Evolutionary conservation across 2,113 vertebrate genomes (phyloP).

Genomic region (Dasyprocta punctata): DNA sequence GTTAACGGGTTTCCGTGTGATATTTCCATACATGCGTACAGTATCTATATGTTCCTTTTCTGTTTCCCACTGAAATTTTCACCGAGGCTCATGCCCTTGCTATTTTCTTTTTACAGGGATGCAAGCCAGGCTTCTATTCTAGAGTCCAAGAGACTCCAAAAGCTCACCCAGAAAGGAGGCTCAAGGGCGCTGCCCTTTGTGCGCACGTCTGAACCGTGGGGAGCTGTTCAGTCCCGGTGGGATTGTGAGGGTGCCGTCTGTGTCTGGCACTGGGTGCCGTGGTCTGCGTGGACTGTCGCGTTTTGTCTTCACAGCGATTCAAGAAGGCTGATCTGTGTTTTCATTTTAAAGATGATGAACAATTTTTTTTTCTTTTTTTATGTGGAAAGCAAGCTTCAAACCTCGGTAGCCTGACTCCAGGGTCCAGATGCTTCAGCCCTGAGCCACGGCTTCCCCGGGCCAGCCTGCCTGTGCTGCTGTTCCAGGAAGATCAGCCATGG

Average conservation of each 20-base stretch:
- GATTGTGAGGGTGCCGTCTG: neutral
- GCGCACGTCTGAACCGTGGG: neutral
- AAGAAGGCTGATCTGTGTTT: neutral
- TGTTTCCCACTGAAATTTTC: conserved; percentile 7
- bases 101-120: neutral
- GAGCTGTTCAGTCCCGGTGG: neutral
- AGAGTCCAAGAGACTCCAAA: neutral
- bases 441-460: neutral
- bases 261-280: neutral
- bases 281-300: neutral
- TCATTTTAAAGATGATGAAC: neutral
- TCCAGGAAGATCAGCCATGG: fast-evolving
- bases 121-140: neutral
- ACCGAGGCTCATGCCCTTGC: neutral
- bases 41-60: neutral
- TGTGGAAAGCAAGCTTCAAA: neutral
- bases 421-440: neutral
- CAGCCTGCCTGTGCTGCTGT: neutral
- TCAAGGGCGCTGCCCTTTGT: neutral
- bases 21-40: neutral
- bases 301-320: neutral
- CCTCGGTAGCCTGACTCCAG: neutral
- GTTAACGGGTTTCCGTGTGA: neutral
- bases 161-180: neutral
- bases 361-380: neutral